These are phyloP conservation scores for Beaufortia kweichowensis DNA, from an alignment of 2,113 vertebrate species.

Conservation along the genomic window DNA sequence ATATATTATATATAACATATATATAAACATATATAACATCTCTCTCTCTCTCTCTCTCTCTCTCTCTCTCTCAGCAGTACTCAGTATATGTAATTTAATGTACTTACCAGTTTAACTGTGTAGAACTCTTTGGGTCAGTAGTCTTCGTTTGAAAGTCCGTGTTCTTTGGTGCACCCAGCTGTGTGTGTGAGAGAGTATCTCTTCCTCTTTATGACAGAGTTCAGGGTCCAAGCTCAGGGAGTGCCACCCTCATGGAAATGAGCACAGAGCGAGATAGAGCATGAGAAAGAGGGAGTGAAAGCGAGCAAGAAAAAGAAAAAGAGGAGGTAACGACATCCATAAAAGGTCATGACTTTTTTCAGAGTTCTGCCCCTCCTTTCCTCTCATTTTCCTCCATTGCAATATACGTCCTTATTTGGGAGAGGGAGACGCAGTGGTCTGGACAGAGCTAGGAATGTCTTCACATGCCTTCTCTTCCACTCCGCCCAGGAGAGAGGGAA, in stretches of 20 bases:
- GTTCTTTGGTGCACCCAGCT: slow-evolving; percentile 46
- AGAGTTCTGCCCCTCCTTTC: slow-evolving; percentile 49
- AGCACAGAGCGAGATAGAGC: slow-evolving; percentile 55
- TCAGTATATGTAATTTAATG: neutral
- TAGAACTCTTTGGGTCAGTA: neutral
- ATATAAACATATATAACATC: too few relatives aligned
- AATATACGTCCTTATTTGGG: slow-evolving; percentile 71
- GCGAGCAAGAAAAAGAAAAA: slow-evolving; percentile 42
- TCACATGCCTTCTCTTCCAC: slow-evolving; percentile 65
- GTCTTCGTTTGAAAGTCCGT: slow-evolving; percentile 53
- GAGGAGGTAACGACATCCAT: slow-evolving; percentile 49
- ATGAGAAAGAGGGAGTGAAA: slow-evolving; percentile 57
- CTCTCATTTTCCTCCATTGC: slow-evolving; percentile 52
- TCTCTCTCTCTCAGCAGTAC: neutral
- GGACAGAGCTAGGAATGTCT: slow-evolving; percentile 70
- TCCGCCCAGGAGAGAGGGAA: slow-evolving; percentile 43
- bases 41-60: too few relatives aligned
- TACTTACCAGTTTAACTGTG: slow-evolving; percentile 25
- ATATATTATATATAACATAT: too few relatives aligned
- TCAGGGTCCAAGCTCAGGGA: slow-evolving; percentile 48
- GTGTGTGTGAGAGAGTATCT: slow-evolving; percentile 36
- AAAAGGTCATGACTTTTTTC: slow-evolving; percentile 46
- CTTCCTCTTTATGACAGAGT: slow-evolving; percentile 55
- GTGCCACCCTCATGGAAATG: slow-evolving; percentile 48
- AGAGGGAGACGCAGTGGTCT: slow-evolving; percentile 62